Evolutionary conservation across 1,140 invertebrate genomes (phyloP).

Genomic region (Brachionus rotundiformis): DNA sequence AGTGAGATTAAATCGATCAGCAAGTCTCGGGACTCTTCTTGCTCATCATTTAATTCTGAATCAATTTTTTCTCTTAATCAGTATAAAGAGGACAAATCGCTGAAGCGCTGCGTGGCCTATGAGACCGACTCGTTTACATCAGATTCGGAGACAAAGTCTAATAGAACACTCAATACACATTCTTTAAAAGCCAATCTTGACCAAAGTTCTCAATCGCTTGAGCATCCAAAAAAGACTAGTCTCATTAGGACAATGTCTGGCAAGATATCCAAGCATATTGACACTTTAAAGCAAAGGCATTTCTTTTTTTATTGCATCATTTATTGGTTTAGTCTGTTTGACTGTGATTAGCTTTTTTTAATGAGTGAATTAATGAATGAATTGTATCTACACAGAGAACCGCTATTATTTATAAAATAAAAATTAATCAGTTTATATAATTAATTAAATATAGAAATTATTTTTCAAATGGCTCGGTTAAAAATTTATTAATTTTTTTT

Average conservation of each 20-base stretch:
- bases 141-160: background rate
- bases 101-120: background rate
- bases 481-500: too few species aligned
- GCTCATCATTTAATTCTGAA: background rate
- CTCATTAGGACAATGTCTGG: background rate
- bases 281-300: background rate
- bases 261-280: background rate
- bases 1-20: background rate
- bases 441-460: too few species aligned
- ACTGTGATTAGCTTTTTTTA: too few species aligned
- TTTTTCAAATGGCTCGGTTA: too few species aligned
- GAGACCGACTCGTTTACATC: constrained; percentile 4
- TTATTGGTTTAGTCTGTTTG: too few species aligned
- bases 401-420: too few species aligned
- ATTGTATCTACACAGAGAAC: too few species aligned
- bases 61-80: constrained; percentile 17
- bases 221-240: background rate
- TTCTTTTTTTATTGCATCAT: background rate
- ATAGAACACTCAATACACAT: background rate
- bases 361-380: too few species aligned
- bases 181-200: background rate
- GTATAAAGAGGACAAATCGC: constrained; percentile 20
- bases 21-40: background rate
- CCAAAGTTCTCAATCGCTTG: background rate
- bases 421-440: too few species aligned